Evolutionary conservation across 2,797 vertebrate species (phyloP).

Genomic region (Dicrostonyx torquatus): DNA sequence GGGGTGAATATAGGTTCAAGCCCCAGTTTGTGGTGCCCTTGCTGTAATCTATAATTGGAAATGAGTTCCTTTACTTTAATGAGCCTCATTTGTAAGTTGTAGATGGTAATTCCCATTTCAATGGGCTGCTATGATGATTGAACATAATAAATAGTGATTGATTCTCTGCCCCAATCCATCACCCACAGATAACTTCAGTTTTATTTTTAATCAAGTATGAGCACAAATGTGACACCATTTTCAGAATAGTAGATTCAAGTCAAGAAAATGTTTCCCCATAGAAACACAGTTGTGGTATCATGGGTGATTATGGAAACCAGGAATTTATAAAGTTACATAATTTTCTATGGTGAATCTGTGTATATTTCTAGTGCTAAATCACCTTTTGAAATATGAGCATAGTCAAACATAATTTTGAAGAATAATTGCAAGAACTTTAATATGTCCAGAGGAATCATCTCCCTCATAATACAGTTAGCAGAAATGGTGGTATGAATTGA

Average conservation of each 20-base stretch:
- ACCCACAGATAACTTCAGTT: neutral
- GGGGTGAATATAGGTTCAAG: neutral
- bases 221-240: neutral
- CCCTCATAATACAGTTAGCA: too few relatives aligned
- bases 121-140: neutral
- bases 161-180: neutral
- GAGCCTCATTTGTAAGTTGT: constrained; percentile 10
- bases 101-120: constrained; percentile 34
- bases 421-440: neutral
- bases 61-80: constrained; percentile 33
- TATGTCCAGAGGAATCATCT: neutral
- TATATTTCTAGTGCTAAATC: neutral
- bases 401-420: neutral
- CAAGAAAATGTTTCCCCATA: neutral
- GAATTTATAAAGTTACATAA: neutral
- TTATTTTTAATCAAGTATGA: neutral
- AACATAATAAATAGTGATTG: constrained; percentile 5
- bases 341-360: neutral
- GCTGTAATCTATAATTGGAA: neutral
- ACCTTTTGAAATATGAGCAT: neutral
- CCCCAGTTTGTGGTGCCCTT: neutral
- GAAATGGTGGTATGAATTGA: neutral
- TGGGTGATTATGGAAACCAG: neutral
- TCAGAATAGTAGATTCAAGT: neutral
- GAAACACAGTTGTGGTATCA: neutral